These are phyloP conservation scores for Corynorhinus townsendii DNA, from an alignment of 2,113 vertebrate species.

Conservation along the genomic window DNA sequence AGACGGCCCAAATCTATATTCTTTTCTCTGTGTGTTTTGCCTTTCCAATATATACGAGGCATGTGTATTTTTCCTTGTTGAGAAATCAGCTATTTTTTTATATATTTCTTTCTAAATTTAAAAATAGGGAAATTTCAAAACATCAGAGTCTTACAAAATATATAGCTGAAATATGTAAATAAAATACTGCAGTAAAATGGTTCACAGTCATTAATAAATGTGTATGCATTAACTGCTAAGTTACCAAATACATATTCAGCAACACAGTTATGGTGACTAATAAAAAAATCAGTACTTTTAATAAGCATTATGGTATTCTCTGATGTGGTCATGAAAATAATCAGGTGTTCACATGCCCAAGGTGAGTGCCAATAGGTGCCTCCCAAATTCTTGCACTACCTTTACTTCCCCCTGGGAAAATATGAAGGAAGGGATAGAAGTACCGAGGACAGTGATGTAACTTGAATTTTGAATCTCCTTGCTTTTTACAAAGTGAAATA, in stretches of 20 bases:
- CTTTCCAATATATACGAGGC: background rate
- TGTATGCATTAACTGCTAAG: background rate
- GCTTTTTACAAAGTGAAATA: background rate
- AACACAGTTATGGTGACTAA: slow-evolving; percentile 58
- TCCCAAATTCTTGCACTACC: slow-evolving; percentile 47
- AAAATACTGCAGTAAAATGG: background rate
- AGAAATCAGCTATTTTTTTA: background rate
- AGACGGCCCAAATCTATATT: background rate
- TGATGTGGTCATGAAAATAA: slow-evolving; percentile 13
- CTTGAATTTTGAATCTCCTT: background rate
- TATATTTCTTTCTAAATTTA: slow-evolving; percentile 3
- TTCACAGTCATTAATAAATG: background rate
- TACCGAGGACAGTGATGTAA: background rate
- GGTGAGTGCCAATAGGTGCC: background rate
- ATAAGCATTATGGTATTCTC: slow-evolving; percentile 24
- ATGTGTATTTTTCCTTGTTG: background rate
- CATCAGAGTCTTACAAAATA: background rate
- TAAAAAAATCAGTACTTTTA: slow-evolving; percentile 42
- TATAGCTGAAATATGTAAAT: background rate
- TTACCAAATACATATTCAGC: slow-evolving; percentile 31
- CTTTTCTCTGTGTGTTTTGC: background rate
- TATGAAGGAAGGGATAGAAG: background rate
- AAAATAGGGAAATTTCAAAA: slow-evolving; percentile 8
- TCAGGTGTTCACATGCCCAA: slow-evolving; percentile 56
- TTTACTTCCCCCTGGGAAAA: background rate